Evolutionary conservation across 2,797 vertebrate species (phyloP), one percentile per base, ranked within the genome.

Genomic region (Tapirus indicus): DNA sequence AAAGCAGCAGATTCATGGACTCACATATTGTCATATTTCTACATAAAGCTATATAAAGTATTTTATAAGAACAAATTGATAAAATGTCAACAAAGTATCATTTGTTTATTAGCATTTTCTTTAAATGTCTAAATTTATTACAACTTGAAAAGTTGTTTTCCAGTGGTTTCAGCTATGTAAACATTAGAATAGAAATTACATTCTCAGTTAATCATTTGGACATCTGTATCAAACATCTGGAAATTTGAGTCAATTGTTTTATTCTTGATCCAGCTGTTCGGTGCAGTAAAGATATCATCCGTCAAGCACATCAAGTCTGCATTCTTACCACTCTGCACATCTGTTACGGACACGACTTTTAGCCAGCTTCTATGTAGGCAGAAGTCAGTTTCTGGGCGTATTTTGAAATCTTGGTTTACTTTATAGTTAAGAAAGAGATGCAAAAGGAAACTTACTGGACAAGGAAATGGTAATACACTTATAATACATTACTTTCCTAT

Each of bases 161-260:
- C 75, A 75, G 27, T 87, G 41, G 7, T 58, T 47, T 95, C 82
- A 38, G 18, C 56, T 69, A 71, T 44, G 35, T 44, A 66, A 83
- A 88, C 69, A 86, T n/a, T 84, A 91, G 21, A 84, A 58, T 49
- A n/a, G 9, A 80, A 94, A 69, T 75, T 75, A 14, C n/a, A 52
- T 94, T 92, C 96, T 91, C 8, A 78, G 58, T 86, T 83, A 71
- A 90, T 89, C n/a, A 58, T 92, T 94, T 85, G 71, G n/a, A 88
- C 68, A 93, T 97, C 71, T 95, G 44, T 44, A 82, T 58, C 38
- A 95, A 91, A 95, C 79, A 97, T 96, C 94, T 97, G 95, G 95
- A 94, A 60, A 92, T 79, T 78, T 83, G 77, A 97, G n/a, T 88
- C 44, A 84, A 64, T 83, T 91, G 72, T 66, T 77, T 79, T 88